Evolutionary conservation across 2,797 vertebrate species (phyloP).

Genomic region (Siniperca undulata): DNA sequence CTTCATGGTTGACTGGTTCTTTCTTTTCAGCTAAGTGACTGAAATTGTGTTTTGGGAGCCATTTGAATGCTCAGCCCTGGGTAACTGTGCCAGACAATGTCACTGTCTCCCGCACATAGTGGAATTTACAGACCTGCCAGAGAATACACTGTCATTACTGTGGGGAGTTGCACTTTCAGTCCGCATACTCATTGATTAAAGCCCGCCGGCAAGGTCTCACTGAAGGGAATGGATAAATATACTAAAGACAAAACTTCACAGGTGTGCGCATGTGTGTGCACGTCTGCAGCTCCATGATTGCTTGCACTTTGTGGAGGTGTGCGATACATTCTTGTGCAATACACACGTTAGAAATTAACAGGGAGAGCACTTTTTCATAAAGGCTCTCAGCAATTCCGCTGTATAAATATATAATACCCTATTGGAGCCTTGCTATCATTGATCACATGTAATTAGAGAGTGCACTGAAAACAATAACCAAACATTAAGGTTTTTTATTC

Average conservation of each 20-base stretch:
- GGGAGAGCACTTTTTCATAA: neutral
- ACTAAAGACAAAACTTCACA: constrained; percentile 39
- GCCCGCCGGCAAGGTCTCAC: constrained; percentile 48
- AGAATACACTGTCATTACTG: constrained; percentile 62
- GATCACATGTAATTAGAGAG: constrained; percentile 14
- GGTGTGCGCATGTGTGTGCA: constrained; percentile 2
- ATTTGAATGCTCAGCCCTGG: constrained; percentile 67
- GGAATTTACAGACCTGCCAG: constrained; percentile 76
- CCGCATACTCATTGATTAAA: constrained; percentile 62
- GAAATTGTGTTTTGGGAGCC: constrained; percentile 63
- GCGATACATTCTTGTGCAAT: neutral
- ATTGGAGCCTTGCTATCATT: neutral
- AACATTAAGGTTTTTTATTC: neutral
- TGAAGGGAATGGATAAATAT: constrained; percentile 46
- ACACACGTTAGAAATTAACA: neutral
- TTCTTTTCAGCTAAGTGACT: constrained; percentile 42
- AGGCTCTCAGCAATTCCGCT: neutral
- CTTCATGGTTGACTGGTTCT: constrained; percentile 44
- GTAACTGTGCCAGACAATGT: constrained; percentile 58
- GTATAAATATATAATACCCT: neutral
- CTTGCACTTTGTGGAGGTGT: constrained; percentile 9
- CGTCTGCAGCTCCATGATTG: constrained; percentile 19
- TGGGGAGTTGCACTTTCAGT: constrained; percentile 64
- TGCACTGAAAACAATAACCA: constrained; percentile 5
- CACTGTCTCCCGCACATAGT: constrained; percentile 54